Evolutionary conservation across 2,888 invertebrate species (phyloP), one percentile per base, ranked within the genome.

Genomic region (Tenthredo livida): DNA sequence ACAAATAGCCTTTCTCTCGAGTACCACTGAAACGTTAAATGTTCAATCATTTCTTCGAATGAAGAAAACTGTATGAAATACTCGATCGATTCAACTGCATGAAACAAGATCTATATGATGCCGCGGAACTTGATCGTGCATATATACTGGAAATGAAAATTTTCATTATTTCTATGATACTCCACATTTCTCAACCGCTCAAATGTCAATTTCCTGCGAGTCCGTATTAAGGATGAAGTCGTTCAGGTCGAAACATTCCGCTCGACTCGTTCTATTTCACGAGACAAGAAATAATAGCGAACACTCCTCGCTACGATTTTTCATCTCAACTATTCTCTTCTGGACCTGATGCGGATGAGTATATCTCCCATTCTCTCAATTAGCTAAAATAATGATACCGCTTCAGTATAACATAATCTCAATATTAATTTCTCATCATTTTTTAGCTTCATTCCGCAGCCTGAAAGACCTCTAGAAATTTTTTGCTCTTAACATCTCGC

Each of bases 181-280:
- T 40, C 70, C n/a, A 40, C 40, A 50, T 75, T 75, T 40, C 15
- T 50, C 47, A 50, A 21, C 75, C 75, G n/a, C 47, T 75, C 47
- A 25, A 15, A 47, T 43, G 75, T 75, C 75, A 75, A 43, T 43
- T 75, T 75, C 50, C 47, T 29, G 21, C 50, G 47, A 25, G 50
- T 47, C 47, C 29, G 75, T 75, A 75, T 75, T 75, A 75, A 75
- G 75, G 75, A 72, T 75, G 75, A 43, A 75, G 50, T 75, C 75
- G 75, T 75, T 50, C 75, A 50, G 75, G 25, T 75, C 29, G 75
- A 75, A 75, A 75, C 75, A 7, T 75, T 75, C 75, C 43, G 75
- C 75, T 47, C 75, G 75, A 50, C 75, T 75, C 40, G 75, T 75
- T 43, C 75, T 75, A 75, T 50, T 47, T 75, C 47, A 75, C 47